A percentile compares a stretch with the other conserved stretches of the same genome.
These are phyloP conservation scores for Tetrao urogallus DNA, from an alignment of 2,113 vertebrate species.

Conservation along the genomic window DNA sequence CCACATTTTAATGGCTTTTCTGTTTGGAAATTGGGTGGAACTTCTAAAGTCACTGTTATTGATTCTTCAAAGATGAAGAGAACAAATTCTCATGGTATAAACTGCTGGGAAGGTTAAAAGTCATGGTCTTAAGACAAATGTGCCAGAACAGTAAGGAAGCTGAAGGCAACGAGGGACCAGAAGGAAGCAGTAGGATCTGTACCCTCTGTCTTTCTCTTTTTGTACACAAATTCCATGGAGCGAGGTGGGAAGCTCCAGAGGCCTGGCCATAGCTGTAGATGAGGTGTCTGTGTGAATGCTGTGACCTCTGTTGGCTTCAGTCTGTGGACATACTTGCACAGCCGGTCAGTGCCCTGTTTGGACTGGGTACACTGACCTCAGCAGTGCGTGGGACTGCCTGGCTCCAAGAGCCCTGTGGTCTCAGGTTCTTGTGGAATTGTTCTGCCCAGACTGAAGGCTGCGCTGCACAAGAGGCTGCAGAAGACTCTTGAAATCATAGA, in stretches of 20 bases:
- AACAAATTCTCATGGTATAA: neutral
- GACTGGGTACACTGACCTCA: neutral
- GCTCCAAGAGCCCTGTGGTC: neutral
- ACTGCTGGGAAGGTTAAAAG: neutral
- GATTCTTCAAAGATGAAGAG: neutral
- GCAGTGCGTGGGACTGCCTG: rapidly evolving
- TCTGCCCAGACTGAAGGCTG: neutral
- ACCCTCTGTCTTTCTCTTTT: neutral
- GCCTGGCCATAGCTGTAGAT: neutral
- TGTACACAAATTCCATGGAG: neutral
- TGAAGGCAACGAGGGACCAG: neutral
- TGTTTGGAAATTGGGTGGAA: neutral
- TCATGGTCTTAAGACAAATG: neutral
- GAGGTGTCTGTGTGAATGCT: neutral
- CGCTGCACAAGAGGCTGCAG: neutral
- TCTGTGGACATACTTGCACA: neutral
- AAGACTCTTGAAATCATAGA: neutral
- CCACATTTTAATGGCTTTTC: neutral
- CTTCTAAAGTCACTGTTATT: neutral
- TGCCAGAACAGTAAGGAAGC: neutral
- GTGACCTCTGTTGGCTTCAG: neutral
- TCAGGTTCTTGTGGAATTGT: neutral
- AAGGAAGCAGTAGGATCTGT: neutral
- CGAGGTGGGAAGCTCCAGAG: neutral
- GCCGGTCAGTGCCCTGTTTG: neutral